Base-by-base conservation (phyloP, 2,888 invertebrate genomes). In the Ophion ventricosus region DNA sequence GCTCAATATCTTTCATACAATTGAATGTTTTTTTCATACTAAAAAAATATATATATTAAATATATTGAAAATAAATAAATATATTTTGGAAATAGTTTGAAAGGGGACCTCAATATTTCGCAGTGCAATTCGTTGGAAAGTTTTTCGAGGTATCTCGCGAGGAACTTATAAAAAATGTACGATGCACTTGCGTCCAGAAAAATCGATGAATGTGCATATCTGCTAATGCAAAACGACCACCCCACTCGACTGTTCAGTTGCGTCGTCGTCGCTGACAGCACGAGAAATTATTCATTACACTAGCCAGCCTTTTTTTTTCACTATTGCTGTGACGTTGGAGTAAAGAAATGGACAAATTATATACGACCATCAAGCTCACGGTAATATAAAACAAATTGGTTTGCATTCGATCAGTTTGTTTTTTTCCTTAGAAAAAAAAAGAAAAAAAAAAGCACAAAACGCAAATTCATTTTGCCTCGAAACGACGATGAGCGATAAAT, bases 141-240 rank as follows among this genome's bases (percentile, higher is more conserved):
- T 25, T 64, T n/a, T 64, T 64, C 26, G 26, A 25, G 26, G 14
- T 14, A 61, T 61, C 25, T 25, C 26, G 14, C 14, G 26, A 11
- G 10, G 5, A 26, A 61, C 5, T 29, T 23, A 14, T 26, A 26
- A 61, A 26, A 20, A 25, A 20, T 11, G 4, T 17, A 25, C 2
- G 61, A 26, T 14, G 4, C 14, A 26, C 57, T 49, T 49, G 49
- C 23, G 61, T 10, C 25, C 1, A 61, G 7, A n/a, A 64, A 64
- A 35, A 61, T 64, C 35, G 64, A 64, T 64, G n/a, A 35, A 29
- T 29, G 20, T 35, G 64, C 64, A 17, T 29, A 64, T 64, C 29
- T 35, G 20, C 64, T 64, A 43, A 54, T 4, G 17, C 17, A 20
- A 35, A 64, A 64, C 35, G 64, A 64, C n/a, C 10, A 64, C n/a